Evolutionary conservation across 2,888 invertebrate genomes (phyloP).

Genomic region (Apodemia zela): DNA sequence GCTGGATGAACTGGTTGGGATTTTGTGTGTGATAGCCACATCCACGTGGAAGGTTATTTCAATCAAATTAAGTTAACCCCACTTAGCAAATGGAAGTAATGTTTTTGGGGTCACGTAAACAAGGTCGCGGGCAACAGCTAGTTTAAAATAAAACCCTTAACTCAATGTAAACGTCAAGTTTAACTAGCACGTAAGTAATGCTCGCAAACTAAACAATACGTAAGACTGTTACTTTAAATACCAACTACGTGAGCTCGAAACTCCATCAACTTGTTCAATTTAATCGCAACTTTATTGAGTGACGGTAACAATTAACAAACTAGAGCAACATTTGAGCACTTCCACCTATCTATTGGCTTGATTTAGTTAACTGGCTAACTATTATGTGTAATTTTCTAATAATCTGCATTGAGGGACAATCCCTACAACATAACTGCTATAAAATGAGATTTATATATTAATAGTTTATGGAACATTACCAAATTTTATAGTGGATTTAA

Average conservation of each 20-base stretch:
- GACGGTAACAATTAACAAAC: constrained; percentile 12
- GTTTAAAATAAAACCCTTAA: no score
- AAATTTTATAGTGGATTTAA: no score
- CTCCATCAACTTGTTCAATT: background rate
- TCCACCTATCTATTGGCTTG: constrained; percentile 8
- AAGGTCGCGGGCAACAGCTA: no score
- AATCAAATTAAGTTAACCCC: no score
- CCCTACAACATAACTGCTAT: background rate
- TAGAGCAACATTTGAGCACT: constrained; percentile 6
- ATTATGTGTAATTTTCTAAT: constrained; percentile 11
- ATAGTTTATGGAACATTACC: no score
- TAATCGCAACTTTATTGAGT: constrained; percentile 9
- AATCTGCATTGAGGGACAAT: background rate
- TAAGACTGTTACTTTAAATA: constrained; percentile 1
- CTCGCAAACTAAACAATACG: constrained; percentile 5
- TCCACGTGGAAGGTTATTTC: no score
- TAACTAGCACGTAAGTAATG: background rate
- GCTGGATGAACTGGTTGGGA: no score
- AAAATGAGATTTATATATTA: background rate
- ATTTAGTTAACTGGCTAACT: constrained; percentile 1
- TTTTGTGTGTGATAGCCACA: no score
- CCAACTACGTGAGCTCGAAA: constrained; percentile 2
- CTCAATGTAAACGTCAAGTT: background rate
- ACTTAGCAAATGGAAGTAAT: no score
- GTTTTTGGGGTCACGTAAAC: no score